These are phyloP conservation scores for Bombycilla garrulus DNA, from an alignment of 2,113 vertebrate genomes.

Conservation along the genomic window DNA sequence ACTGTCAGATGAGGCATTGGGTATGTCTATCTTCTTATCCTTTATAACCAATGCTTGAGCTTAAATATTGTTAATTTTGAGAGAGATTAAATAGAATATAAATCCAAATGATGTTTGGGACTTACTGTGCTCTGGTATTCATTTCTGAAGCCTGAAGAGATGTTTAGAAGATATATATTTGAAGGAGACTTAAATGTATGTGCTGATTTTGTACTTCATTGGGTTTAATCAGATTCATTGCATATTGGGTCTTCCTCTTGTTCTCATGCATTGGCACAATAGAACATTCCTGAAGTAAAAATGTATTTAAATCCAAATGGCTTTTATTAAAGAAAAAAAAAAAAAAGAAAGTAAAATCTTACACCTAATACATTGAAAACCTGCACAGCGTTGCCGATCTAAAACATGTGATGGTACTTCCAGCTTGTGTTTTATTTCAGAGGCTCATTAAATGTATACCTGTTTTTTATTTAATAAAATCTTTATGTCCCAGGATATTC, in stretches of 20 bases:
- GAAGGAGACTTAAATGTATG: background rate
- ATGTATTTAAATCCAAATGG: background rate
- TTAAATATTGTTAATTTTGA: background rate
- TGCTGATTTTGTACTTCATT: background rate
- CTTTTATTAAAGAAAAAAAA: slow-evolving; percentile 1
- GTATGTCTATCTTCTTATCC: background rate
- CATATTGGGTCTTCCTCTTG: background rate
- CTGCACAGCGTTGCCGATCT: background rate
- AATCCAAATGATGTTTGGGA: background rate
- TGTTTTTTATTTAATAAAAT: slow-evolving; percentile 46
- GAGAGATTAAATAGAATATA: background rate
- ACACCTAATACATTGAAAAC: slow-evolving; percentile 26
- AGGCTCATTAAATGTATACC: slow-evolving; percentile 15
- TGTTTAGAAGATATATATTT: background rate
- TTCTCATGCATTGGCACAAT: background rate
- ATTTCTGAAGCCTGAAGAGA: background rate
- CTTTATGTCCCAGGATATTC: background rate
- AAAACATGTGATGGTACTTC: slow-evolving; percentile 47
- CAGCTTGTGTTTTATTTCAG: slow-evolving; percentile 36
- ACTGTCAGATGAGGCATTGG: background rate
- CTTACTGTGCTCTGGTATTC: background rate
- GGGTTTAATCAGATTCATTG: background rate
- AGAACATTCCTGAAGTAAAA: background rate
- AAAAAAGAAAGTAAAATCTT: background rate
- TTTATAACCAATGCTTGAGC: background rate